Percentiles rank a stretch among this genome's conserved stretches.
Evolutionary conservation across 2,113 vertebrate species (phyloP).

Genomic region (Seriola quinqueradiata): DNA sequence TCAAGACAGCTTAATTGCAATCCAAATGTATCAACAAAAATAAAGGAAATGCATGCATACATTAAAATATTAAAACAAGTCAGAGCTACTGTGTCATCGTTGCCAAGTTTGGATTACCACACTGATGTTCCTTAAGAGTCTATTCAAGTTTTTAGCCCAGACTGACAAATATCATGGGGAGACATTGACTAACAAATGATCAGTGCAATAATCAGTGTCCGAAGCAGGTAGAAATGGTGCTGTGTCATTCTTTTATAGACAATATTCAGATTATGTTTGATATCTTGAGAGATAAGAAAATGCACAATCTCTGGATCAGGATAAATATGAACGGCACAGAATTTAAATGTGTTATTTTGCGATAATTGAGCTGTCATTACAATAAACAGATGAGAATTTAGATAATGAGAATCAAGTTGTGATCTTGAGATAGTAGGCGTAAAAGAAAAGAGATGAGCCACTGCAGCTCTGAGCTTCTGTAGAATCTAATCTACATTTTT

Average conservation of each 20-base stretch:
- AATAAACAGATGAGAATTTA: neutral
- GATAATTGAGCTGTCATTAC: slow-evolving; percentile 21
- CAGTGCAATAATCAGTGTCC: neutral
- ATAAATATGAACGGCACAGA: neutral
- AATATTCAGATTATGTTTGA: neutral
- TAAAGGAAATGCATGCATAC: neutral
- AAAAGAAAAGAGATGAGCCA: neutral
- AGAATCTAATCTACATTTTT: slow-evolving; percentile 16
- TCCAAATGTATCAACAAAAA: neutral
- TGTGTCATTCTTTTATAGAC: neutral
- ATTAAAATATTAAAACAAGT: slow-evolving; percentile 12
- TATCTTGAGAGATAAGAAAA: slow-evolving; percentile 22
- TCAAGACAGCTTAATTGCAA: neutral
- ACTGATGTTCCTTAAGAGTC: neutral
- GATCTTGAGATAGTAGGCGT: slow-evolving; percentile 26
- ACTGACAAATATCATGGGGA: neutral
- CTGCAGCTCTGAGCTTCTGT: slow-evolving; percentile 2
- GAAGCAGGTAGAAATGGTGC: slow-evolving; percentile 1
- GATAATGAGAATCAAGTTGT: slow-evolving; percentile 37
- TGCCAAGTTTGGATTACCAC: neutral
- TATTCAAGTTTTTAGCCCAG: neutral
- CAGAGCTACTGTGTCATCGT: neutral
- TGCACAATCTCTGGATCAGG: neutral
- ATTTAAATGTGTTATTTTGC: slow-evolving; percentile 6
- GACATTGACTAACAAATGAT: neutral